A percentile compares a stretch with the other conserved stretches of the same genome.
phyloP scores from a whole-genome alignment of 1,140 invertebrate genomes.

The Lucilia sericata region DNA sequence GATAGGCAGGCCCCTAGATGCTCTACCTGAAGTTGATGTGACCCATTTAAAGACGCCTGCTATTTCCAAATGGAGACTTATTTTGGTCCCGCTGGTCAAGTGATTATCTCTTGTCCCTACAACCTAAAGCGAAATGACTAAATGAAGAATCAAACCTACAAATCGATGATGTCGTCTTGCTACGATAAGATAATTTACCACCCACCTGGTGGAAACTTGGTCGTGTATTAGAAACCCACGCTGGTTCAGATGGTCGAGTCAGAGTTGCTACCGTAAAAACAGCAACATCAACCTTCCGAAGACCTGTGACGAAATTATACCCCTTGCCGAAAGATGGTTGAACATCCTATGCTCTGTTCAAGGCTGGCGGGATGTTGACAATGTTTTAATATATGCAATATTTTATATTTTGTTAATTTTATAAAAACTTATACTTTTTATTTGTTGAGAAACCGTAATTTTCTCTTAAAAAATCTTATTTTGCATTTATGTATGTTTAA shows the following conservation, averaged over 20 bases:
- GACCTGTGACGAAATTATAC: neutral
- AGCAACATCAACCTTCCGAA: constrained; percentile 7
- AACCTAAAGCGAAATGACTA: neutral
- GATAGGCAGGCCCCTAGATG: neutral
- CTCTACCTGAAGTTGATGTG: neutral
- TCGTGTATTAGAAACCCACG: constrained; percentile 49
- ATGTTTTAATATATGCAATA: no score
- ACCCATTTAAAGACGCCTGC: neutral
- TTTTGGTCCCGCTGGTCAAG: neutral
- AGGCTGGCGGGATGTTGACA: neutral
- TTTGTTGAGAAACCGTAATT: no score
- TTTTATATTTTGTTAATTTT: no score
- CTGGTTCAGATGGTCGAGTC: constrained; percentile 54
- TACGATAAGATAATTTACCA: neutral
- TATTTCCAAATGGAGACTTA: neutral
- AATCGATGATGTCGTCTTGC: neutral
- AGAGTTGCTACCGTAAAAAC: constrained; percentile 50
- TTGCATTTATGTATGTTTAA: no score
- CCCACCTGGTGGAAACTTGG: neutral
- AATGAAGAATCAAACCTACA: neutral
- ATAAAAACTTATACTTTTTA: no score
- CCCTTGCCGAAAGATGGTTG: neutral
- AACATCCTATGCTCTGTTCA: neutral
- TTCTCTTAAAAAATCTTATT: no score
- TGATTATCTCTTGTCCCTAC: neutral